Base-by-base conservation (phyloP, 2,888 invertebrate species). In the Cerceris rybyensis region DNA sequence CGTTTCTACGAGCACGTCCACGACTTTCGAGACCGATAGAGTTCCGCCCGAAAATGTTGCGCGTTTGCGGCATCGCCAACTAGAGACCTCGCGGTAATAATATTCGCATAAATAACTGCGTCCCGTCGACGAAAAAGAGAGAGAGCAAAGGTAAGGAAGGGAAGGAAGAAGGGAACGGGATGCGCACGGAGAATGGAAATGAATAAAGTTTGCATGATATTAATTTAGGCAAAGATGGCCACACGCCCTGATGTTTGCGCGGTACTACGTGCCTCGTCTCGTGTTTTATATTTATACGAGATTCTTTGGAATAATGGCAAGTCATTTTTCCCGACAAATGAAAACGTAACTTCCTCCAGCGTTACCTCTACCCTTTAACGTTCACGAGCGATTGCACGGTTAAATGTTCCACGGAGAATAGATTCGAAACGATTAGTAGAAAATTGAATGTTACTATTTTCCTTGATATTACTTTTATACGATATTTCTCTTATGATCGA, bases 141-240 rank as follows among this genome's bases (percentile, higher is more conserved):
- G 28, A 28, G 28, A 28, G 4, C 28, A 52, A 55, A 58, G 54
- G 9, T n/a, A n/a, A n/a, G 70, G 55, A 16, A 9, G 42, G 17
- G 60, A 49, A 46, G 39, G 54, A 17, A 54, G 50, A 52, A 68
- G 64, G 66, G 59, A 67, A 68, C 63, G 49, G 59, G 50, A 41
- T 43, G 54, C 76, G 70, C 46, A 43, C 57, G 61, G 59, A n/a
- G 65, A 75, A 63, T 57, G 52, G 52, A 60, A 14, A 55, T 67
- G 68, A 78, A 75, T 59, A 50, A 49, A 66, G 70, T 79, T 81
- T 79, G 70, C 66, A 55, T 63, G 67, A 69, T 70, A 81, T 70
- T 78, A 75, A 75, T 70, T 65, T 66, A 28, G 58, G 41, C 52
- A 68, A 57, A 61, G 14, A 52, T 2, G n/a, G n/a, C n/a, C 13